Base-by-base conservation (phyloP, 2,113 vertebrate genomes). In the Daboia siamensis region DNA sequence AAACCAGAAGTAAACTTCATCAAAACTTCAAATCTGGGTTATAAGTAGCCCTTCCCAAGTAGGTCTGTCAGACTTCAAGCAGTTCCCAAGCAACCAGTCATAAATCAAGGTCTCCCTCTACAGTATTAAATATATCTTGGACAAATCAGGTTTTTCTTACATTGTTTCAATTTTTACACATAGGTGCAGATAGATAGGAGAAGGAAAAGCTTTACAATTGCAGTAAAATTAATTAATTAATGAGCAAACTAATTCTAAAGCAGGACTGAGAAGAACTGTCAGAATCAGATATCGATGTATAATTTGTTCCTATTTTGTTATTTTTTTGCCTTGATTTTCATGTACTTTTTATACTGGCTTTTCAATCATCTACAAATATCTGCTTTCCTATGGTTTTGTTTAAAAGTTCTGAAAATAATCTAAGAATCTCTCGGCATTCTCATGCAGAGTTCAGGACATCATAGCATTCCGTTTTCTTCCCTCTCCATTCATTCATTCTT, bases 301-400 rank as follows among this genome's bases (percentile, higher is more conserved):
- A 39, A 5, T 26, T 56, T 44, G 3, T 33, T 87, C 84, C 23
- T 46, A 15, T 39, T 80, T 80, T 39, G 44, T 39, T 91, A 48
- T 56, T 1, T 89, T 51, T 89, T 84, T 9, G 10, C 93, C 84
- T 90, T 26, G 2, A 61, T 87, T 33, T 91, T 92, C 69, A 88
- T 56, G 29, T 13, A 11, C 54, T 29, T 87, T 93, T 21, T 0
- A 0, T 84, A 10, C 92, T 95, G 80, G 24, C 91, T 93, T 69
- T 23, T 15, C 0, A 0, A 5, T 39, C 11, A 52, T 5, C 29
- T 24, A 4, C 92, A 69, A 94, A 57, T 0, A 0, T 33, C 90
- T 51, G 93, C 13, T 21, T 87, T 92, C 57, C 90, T 8, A 48
- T 2, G 3, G 21, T 89, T 84, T 69, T 95, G 20, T 56, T 91